These are phyloP conservation scores for Argyresthia goedartella DNA, from an alignment of 2,888 invertebrate genomes.

Conservation along the genomic window DNA sequence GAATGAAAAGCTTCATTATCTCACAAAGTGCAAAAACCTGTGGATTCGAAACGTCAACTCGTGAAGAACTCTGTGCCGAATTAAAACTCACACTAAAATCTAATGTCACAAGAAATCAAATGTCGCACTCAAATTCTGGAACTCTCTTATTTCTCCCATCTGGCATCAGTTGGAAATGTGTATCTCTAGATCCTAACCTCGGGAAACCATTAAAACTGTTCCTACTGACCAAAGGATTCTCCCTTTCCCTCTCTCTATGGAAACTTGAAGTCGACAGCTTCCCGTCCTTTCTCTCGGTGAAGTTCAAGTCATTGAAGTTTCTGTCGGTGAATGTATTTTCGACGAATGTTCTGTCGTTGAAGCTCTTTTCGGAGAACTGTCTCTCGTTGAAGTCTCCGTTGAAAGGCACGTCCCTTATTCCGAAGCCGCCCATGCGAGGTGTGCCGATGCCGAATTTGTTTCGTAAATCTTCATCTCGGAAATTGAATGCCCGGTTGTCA, in stretches of 20 bases:
- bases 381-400: constrained; percentile 57
- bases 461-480: constrained; percentile 54
- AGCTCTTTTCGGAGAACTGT: constrained; percentile 44
- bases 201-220: constrained; percentile 66
- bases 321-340: constrained; percentile 29
- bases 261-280: constrained; percentile 63
- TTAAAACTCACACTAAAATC: constrained; percentile 7
- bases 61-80: background rate
- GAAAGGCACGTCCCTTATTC: constrained; percentile 57
- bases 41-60: background rate
- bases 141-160: constrained; percentile 69
- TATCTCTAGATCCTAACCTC: constrained; percentile 48
- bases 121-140: constrained; percentile 76
- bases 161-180: constrained; percentile 53
- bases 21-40: constrained; percentile 19
- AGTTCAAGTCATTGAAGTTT: constrained; percentile 30
- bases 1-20: constrained; percentile 16
- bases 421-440: constrained; percentile 62
- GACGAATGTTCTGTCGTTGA: constrained; percentile 27
- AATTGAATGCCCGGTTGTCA: constrained; percentile 53
- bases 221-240: constrained; percentile 58
- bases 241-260: constrained; percentile 38
- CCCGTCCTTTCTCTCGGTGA: constrained; percentile 49
- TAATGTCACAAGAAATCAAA: constrained; percentile 23
- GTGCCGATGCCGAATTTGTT: constrained; percentile 59